Conservation (phyloP, 92 coral and sea anemone genomes). For the Epizoanthus ramosus region DNA sequence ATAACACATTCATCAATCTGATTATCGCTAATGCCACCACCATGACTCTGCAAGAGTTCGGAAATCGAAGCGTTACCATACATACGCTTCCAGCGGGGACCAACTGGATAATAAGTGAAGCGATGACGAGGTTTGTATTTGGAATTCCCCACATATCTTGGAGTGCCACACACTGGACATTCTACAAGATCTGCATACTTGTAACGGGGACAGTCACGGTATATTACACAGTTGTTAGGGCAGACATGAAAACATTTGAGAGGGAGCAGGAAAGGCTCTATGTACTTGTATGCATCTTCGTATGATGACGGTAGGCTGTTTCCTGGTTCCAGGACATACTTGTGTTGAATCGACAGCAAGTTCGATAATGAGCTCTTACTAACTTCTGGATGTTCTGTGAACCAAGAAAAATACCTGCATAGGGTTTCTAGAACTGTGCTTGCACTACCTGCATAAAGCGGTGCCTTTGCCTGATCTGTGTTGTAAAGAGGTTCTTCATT, state of each 20-base stretch:
- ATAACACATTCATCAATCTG: neutral
- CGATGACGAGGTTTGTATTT: conserved; percentile 4
- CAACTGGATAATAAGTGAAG: conserved; percentile 46
- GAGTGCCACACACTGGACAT: conserved; percentile 27
- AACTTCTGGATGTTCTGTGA: conserved; percentile 53
- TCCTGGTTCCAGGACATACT: conserved; percentile 1
- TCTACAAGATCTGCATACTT: neutral
- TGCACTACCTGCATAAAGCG: conserved; percentile 30
- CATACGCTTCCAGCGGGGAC: conserved; percentile 48
- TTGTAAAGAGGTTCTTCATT: conserved; percentile 37
- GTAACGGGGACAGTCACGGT: conserved; percentile 28
- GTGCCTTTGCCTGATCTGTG: conserved; percentile 35
- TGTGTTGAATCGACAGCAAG: conserved; percentile 32
- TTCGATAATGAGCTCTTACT: conserved; percentile 49
- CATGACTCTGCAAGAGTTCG: conserved; percentile 12
- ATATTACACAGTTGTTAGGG: conserved; percentile 11
- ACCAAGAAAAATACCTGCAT: conserved; percentile 45
- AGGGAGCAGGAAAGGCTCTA: conserved; percentile 47
- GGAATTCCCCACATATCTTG: conserved; percentile 22
- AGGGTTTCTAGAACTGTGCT: conserved; percentile 47
- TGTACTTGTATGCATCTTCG: conserved; percentile 39
- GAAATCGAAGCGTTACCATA: conserved; percentile 42
- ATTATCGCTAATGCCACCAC: neutral
- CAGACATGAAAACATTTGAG: conserved; percentile 36
- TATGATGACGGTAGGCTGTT: conserved; percentile 34